Conservation (phyloP, 2,113 vertebrate species). For the Edolisoma coerulescens region DNA sequence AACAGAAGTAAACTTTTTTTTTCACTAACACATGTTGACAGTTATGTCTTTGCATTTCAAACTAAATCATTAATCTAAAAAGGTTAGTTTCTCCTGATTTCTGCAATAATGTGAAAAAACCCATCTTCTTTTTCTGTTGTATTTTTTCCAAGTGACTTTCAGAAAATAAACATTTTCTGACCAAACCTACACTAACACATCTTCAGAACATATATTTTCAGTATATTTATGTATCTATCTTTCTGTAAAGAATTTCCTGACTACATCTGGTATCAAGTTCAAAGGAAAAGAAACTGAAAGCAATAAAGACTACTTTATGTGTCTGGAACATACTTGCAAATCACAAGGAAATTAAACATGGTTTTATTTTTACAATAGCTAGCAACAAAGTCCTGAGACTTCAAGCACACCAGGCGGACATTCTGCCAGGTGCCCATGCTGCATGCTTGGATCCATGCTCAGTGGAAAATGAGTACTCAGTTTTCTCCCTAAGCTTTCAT, state of each 20-base stretch:
- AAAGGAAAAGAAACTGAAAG: not conserved
- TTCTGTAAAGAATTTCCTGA: not conserved
- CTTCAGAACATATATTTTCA: not conserved
- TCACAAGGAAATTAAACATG: not conserved
- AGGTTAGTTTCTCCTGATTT: not conserved
- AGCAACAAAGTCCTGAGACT: not conserved
- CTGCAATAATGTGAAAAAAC: not conserved
- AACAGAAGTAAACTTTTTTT: not conserved
- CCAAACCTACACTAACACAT: not conserved
- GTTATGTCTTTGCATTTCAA: not conserved
- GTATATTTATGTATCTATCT: rapidly evolving
- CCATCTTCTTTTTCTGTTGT: not conserved
- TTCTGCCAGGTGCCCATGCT: not conserved
- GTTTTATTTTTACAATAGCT: not conserved
- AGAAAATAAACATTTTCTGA: not conserved
- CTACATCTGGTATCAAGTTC: not conserved
- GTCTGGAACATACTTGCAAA: not conserved
- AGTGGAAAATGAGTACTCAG: not conserved
- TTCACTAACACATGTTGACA: not conserved
- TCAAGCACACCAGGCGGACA: not conserved
- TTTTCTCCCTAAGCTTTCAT: not conserved
- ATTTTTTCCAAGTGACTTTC: not conserved
- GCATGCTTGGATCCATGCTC: not conserved
- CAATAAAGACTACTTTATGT: not conserved
- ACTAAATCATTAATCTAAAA: not conserved